Base-by-base conservation (phyloP, 2,888 invertebrate genomes). In the Philereme vetulata region DNA sequence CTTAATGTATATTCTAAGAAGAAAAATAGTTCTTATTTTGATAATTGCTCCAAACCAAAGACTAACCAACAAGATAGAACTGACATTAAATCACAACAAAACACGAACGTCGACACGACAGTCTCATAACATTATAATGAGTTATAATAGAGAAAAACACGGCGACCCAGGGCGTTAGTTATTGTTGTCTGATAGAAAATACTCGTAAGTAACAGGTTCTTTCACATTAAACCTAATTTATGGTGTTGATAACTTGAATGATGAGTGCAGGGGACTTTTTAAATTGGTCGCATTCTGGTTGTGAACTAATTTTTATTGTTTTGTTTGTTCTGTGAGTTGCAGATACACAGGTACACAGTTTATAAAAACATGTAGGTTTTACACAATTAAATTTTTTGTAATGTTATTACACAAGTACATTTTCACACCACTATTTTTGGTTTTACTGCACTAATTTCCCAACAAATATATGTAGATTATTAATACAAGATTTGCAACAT, bases 101-200 rank as follows among this genome's bases (percentile, higher is more conserved):
- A 72, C 74, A 70, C 63, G 71, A 65, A 65, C 65, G 74, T 65
- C 66, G 78, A 77, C 78, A 76, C 66, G 78, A 77, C 78, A 76
- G 71, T 60, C 71, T 71, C 65, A 70, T 71, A 73, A 72, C 68
- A 66, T 72, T 65, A 64, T 74, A 76, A 79, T 77, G 76, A 74
- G 65, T 74, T 74, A 71, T 75, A 59, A 70, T 61, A 64, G 66
- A 72, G 67, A 69, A 76, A 71, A 72, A 79, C 76, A 77, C 70
- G 75, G 72, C 70, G 68, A 77, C 79, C 68, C 73, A 64, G 65
- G 48, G 71, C 58, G 72, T 76, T 69, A 73, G 69, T 77, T 74
- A 77, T 71, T 70, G 70, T 70, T 76, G 65, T 70, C 67, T 70
- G 68, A 64, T 56, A 51, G 64, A 72, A 74, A 71, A 75, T 72